phyloP scores from a whole-genome alignment of 2,888 invertebrate genomes.

The Eilema sororculum region DNA sequence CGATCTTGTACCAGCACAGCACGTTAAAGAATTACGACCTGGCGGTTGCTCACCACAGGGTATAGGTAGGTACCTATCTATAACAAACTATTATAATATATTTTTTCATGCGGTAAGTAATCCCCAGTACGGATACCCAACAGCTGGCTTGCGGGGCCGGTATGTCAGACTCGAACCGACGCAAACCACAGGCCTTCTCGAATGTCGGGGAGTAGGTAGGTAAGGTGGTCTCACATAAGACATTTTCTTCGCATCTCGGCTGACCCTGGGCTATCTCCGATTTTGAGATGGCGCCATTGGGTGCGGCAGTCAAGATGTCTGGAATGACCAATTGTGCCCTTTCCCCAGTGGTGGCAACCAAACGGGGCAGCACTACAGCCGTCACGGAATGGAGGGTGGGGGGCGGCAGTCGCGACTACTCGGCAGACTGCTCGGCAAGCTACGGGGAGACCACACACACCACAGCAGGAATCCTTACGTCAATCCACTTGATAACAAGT shows the following conservation, averaged over 20 bases:
- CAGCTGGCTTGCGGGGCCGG: no score
- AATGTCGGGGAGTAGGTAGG: no score
- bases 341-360: conserved; percentile 32
- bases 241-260: no score
- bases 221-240: no score
- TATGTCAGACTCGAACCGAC: no score
- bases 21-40: background rate
- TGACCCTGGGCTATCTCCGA: no score
- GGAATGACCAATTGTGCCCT: background rate
- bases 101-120: no score
- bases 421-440: conserved; percentile 70
- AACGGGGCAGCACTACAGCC: conserved; percentile 38
- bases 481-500: conserved; percentile 62
- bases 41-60: background rate
- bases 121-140: no score
- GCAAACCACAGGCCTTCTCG: no score
- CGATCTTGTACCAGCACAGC: background rate
- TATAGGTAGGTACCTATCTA: conserved; percentile 1
- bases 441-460: conserved; percentile 78
- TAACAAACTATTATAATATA: background rate
- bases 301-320: no score
- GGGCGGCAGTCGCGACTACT: conserved; percentile 74
- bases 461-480: conserved; percentile 52
- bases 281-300: no score
- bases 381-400: conserved; percentile 70